These are phyloP conservation scores for Grapholita molesta DNA, from an alignment of 1,140 invertebrate genomes.

Conservation along the genomic window DNA sequence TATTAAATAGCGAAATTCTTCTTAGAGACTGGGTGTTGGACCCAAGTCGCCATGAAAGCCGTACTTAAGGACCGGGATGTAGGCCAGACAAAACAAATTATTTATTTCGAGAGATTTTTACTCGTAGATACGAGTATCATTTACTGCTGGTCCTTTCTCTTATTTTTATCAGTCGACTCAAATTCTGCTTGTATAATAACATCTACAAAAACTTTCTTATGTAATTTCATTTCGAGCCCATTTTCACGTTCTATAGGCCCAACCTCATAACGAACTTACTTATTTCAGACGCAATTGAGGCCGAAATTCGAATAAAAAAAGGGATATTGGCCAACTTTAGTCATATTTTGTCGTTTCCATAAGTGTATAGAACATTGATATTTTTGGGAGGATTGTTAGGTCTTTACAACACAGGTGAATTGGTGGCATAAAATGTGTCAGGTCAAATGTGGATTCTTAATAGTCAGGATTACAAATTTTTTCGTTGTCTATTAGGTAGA, in stretches of 20 bases:
- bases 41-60: too few relatives aligned
- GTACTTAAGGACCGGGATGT: too few relatives aligned
- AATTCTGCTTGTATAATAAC: background rate
- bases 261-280: slow-evolving; percentile 28
- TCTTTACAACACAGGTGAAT: background rate
- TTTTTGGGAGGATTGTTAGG: background rate
- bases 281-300: slow-evolving; percentile 30
- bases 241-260: slow-evolving; percentile 10
- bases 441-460: too few relatives aligned
- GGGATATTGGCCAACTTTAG: slow-evolving; percentile 27
- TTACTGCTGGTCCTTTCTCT: background rate
- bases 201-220: background rate
- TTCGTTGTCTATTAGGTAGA: too few relatives aligned
- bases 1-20: too few relatives aligned
- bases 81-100: too few relatives aligned
- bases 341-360: slow-evolving; percentile 25
- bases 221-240: background rate
- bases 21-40: too few relatives aligned
- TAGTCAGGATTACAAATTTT: too few relatives aligned
- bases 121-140: too few relatives aligned
- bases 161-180: background rate
- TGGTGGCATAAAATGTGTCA: too few relatives aligned
- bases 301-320: slow-evolving; percentile 19
- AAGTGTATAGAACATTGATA: background rate
- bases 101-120: too few relatives aligned